phyloP scores from a whole-genome alignment of 2,888 invertebrate species.

The Hemistola chrysoprasaria region DNA sequence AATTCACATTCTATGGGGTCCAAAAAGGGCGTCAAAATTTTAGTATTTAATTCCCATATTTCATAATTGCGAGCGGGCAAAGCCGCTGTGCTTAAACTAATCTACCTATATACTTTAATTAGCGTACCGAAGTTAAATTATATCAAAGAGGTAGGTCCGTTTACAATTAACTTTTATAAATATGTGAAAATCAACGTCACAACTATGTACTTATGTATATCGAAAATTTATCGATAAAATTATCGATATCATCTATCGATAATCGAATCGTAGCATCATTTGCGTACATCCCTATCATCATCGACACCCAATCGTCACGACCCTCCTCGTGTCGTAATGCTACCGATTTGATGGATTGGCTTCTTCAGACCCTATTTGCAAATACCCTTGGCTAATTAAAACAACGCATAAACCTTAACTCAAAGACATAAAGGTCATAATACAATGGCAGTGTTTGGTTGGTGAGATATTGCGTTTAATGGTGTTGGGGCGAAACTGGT shows the following conservation, averaged over 20 bases:
- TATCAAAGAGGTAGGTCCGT: too few relatives aligned
- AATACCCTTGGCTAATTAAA: slow-evolving; percentile 82
- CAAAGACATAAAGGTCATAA: slow-evolving; percentile 28
- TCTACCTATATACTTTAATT: too few relatives aligned
- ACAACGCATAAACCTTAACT: slow-evolving; percentile 44
- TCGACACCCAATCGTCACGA: slow-evolving; percentile 33
- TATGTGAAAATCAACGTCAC: background rate
- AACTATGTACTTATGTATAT: background rate
- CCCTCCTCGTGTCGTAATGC: slow-evolving; percentile 77
- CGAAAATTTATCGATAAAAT: slow-evolving; percentile 6
- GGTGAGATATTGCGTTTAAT: background rate
- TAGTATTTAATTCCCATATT: too few relatives aligned
- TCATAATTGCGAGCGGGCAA: too few relatives aligned
- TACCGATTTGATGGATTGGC: slow-evolving; percentile 81
- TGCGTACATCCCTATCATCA: slow-evolving; percentile 34
- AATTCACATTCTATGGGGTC: too few relatives aligned
- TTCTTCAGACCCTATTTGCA: slow-evolving; percentile 80
- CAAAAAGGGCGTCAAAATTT: too few relatives aligned
- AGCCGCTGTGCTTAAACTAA: too few relatives aligned
- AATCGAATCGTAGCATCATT: too few relatives aligned
- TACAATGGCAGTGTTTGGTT: slow-evolving; percentile 8
- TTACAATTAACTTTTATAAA: too few relatives aligned
- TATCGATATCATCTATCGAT: slow-evolving; percentile 26
- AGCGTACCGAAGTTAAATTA: too few relatives aligned
- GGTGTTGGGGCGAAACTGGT: background rate